These are phyloP conservation scores for Podotricha telesiphe DNA, from an alignment of 2,888 invertebrate species.

Conservation along the genomic window DNA sequence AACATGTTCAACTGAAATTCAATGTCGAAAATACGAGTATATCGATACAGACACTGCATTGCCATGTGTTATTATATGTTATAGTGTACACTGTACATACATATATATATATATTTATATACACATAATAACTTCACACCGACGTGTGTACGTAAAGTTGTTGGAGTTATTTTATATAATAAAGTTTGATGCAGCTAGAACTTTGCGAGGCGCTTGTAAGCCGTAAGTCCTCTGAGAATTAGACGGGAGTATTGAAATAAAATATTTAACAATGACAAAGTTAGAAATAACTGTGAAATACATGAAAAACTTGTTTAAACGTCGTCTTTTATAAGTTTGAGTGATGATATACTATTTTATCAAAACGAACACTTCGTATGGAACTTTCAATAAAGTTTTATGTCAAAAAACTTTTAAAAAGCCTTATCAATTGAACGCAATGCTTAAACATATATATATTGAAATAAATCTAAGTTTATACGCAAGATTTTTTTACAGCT, in stretches of 20 bases:
- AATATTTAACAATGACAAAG: slow-evolving; percentile 37
- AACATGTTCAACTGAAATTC: too few species aligned
- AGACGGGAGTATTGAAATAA: slow-evolving; percentile 40
- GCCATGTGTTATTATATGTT: too few species aligned
- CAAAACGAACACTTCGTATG: neutral
- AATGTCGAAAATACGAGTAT: too few species aligned
- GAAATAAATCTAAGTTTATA: too few species aligned
- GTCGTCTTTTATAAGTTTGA: neutral
- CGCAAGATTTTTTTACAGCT: too few species aligned
- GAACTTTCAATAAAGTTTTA: too few species aligned
- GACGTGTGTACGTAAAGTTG: slow-evolving; percentile 17
- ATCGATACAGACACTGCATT: too few species aligned
- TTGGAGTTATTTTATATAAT: slow-evolving; percentile 22
- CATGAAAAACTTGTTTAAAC: slow-evolving; percentile 23
- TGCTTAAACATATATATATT: too few species aligned
- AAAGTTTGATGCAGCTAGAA: slow-evolving; percentile 26
- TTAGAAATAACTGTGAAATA: slow-evolving; percentile 34
- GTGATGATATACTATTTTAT: neutral
- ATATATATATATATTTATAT: neutral
- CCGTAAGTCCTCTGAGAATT: slow-evolving; percentile 37
- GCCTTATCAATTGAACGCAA: too few species aligned
- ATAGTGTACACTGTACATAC: too few species aligned
- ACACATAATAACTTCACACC: neutral
- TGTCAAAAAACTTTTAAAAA: too few species aligned
- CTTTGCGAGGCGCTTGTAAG: slow-evolving; percentile 36